phyloP scores from a whole-genome alignment of 2,113 vertebrate genomes.

The Atherinomorus stipes region DNA sequence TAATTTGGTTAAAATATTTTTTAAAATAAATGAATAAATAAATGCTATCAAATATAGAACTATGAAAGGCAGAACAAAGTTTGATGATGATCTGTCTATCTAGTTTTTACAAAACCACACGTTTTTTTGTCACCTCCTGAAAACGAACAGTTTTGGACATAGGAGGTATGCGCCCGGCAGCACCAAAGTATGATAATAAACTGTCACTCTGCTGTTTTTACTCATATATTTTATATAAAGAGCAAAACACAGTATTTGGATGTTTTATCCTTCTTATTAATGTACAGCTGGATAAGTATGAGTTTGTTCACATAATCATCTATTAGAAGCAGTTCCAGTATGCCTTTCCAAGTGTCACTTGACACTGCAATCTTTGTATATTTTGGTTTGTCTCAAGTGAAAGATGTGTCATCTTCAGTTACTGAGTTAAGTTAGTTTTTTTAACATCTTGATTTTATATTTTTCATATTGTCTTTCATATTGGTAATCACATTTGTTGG shows the following conservation, averaged over 20 bases:
- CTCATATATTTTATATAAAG: background rate
- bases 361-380: background rate
- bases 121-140: too few species aligned
- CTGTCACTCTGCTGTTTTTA: background rate
- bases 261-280: conserved; percentile 1
- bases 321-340: background rate
- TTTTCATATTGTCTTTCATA: too few species aligned
- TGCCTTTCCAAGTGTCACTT: conserved; percentile 3
- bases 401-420: background rate
- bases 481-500: too few species aligned
- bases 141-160: too few species aligned
- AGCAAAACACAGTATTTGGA: background rate
- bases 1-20: too few species aligned
- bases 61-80: too few species aligned
- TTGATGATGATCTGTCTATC: too few species aligned
- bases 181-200: background rate
- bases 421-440: background rate
- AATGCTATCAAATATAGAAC: too few species aligned
- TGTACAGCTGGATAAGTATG: background rate
- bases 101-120: too few species aligned
- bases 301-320: background rate
- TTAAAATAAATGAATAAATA: too few species aligned
- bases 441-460: background rate
- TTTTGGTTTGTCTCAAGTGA: background rate
- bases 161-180: too few species aligned